Evolutionary conservation across 2,113 vertebrate genomes (phyloP), one percentile per base, ranked within the genome.

Genomic region (Guaruba guarouba): DNA sequence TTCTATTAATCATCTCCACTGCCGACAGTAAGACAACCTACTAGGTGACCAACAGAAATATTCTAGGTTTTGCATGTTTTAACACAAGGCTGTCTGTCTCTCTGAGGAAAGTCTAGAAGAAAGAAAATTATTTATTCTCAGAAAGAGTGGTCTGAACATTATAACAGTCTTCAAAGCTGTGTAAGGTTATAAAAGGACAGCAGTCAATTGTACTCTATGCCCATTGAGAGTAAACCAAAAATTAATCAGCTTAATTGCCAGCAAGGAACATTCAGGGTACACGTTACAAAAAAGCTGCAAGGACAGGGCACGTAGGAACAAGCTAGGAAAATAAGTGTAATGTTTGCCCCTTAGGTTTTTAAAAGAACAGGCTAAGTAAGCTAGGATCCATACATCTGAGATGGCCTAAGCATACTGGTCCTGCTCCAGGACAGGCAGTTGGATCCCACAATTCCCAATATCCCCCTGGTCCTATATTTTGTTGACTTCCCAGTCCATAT

Each of bases 201-300:
- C 29, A 92, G 44, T 54, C 70, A 80, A 79, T 62, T 85, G 85
- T 76, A 59, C 49, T 94, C 2, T 9, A 52, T 46, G 24, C 25
- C 87, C 44, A 63, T 3, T 82, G 87, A 96, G 62, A 88, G 31
- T 73, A 87, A 92, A 76, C 43, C 63, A 89, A 91, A 95, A 91
- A 76, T 92, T 84, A 91, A 87, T 77, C 93, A 66, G 35, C 41
- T 76, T 92, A 93, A 87, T 80, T 94, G 29, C 69, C 67, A 82
- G 52, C 6, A 73, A 88, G 28, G n/a, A 92, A 49, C 43, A 46
- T 41, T 57, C 41, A 85, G 67, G 29, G 59, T 69, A 49, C 1
- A 3, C 7, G 37, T 57, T 13, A 82, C 24, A n/a, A 68, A 63
- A 87, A 82, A 46, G 2, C n/a, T 74, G 68, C 55, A 92, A 96